Percentiles rank a stretch among this genome's conserved stretches.
phyloP scores from a whole-genome alignment of 2,113 vertebrate species.

The Sylvia atricapilla region DNA sequence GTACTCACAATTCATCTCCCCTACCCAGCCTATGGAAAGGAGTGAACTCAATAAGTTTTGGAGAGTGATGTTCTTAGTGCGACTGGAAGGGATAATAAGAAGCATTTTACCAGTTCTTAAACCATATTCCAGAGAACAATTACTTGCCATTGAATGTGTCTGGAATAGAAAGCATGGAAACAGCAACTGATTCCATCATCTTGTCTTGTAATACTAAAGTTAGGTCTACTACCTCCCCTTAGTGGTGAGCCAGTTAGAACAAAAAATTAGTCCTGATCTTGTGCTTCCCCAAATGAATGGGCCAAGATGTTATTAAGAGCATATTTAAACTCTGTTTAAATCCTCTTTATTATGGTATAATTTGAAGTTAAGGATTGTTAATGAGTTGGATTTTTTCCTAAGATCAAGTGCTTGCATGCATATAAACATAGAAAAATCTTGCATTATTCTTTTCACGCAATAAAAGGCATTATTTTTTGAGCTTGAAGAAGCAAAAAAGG shows the following conservation, averaged over 20 bases:
- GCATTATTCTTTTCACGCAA: background rate
- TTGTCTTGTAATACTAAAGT: background rate
- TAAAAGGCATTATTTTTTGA: background rate
- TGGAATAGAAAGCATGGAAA: background rate
- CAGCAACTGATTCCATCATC: background rate
- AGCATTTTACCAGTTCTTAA: background rate
- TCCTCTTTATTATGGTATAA: background rate
- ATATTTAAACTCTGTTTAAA: background rate
- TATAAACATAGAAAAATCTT: background rate
- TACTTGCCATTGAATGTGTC: background rate
- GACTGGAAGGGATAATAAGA: background rate
- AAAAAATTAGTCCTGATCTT: background rate
- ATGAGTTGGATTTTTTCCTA: background rate
- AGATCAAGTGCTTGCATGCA: background rate
- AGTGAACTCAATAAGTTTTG: background rate
- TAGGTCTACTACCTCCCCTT: background rate
- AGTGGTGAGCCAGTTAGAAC: background rate
- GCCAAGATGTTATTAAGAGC: background rate
- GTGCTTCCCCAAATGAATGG: background rate
- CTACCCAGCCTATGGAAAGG: background rate
- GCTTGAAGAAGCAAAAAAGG: background rate
- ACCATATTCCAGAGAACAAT: background rate
- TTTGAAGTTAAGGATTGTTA: background rate
- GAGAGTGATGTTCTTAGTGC: background rate
- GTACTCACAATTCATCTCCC: background rate